These are phyloP conservation scores for Oplegnathus fasciatus DNA, from an alignment of 2,113 vertebrate species.

Conservation along the genomic window DNA sequence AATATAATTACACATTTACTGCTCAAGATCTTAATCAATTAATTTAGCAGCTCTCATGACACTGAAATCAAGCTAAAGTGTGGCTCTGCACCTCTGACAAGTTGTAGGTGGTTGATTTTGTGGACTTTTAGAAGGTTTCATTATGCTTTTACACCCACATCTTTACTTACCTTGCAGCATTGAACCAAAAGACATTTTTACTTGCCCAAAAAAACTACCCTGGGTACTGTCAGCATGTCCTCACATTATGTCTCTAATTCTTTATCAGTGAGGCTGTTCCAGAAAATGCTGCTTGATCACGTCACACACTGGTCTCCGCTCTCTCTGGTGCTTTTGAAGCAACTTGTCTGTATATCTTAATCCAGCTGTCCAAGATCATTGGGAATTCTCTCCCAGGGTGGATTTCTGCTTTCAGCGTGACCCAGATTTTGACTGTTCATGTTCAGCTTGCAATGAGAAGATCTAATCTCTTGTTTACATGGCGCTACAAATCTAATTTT, in stretches of 20 bases:
- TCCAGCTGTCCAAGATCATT: conserved; percentile 56
- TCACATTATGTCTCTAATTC: conserved; percentile 47
- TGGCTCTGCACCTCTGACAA: neutral
- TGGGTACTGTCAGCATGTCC: conserved; percentile 23
- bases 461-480: conserved; percentile 63
- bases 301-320: conserved; percentile 32
- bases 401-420: conserved; percentile 55
- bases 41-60: conserved; percentile 10
- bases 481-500: conserved; percentile 48
- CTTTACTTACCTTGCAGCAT: conserved; percentile 10
- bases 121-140: conserved; percentile 55
- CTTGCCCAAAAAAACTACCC: conserved; percentile 20
- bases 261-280: conserved; percentile 53
- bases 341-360: conserved; percentile 51
- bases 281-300: conserved; percentile 55
- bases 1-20: conserved; percentile 13
- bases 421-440: conserved; percentile 66
- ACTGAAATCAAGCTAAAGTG: conserved; percentile 37
- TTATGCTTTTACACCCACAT: conserved; percentile 58
- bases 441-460: conserved; percentile 32
- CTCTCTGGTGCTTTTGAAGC: conserved; percentile 43
- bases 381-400: conserved; percentile 51
- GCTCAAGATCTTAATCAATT: conserved; percentile 19
- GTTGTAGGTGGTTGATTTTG: conserved; percentile 51
- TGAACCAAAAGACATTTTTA: conserved; percentile 35